Percentiles rank a stretch among this genome's conserved stretches.
These are phyloP conservation scores for Bujurquina vittata DNA, from an alignment of 2,113 vertebrate species.

Conservation along the genomic window DNA sequence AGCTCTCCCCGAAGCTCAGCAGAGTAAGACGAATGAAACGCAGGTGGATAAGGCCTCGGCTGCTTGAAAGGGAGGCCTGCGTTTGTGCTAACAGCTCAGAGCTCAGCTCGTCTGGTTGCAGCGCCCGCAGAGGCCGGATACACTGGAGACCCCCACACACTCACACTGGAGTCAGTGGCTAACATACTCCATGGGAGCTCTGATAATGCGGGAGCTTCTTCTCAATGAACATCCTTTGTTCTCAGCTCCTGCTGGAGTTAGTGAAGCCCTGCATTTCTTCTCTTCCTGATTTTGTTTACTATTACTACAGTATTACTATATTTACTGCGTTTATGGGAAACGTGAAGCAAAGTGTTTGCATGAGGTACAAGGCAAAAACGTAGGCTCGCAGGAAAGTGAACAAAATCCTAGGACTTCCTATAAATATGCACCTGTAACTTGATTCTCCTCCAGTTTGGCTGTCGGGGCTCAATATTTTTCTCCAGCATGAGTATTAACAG, in stretches of 20 bases:
- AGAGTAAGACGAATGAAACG: constrained; percentile 18
- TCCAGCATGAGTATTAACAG: background rate
- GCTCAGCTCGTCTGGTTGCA: background rate
- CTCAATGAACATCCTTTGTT: background rate
- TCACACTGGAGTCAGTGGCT: background rate
- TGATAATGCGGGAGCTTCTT: background rate
- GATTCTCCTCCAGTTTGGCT: background rate
- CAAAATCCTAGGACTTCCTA: background rate
- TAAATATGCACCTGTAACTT: background rate
- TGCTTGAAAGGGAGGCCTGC: background rate
- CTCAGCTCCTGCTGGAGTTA: background rate
- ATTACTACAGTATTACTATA: no score
- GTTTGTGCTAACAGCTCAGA: background rate
- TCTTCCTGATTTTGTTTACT: background rate
- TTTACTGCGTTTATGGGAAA: background rate
- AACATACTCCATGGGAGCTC: background rate
- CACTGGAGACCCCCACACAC: background rate
- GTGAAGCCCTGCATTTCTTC: background rate
- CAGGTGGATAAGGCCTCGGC: background rate
- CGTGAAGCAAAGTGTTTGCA: no score
- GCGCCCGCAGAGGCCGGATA: background rate
- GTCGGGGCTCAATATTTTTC: background rate
- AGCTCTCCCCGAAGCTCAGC: constrained; percentile 7
- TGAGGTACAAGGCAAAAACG: no score
- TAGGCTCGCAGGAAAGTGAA: background rate